Base-by-base conservation (phyloP, 2,113 vertebrate genomes). In the Trinectes maculatus region DNA sequence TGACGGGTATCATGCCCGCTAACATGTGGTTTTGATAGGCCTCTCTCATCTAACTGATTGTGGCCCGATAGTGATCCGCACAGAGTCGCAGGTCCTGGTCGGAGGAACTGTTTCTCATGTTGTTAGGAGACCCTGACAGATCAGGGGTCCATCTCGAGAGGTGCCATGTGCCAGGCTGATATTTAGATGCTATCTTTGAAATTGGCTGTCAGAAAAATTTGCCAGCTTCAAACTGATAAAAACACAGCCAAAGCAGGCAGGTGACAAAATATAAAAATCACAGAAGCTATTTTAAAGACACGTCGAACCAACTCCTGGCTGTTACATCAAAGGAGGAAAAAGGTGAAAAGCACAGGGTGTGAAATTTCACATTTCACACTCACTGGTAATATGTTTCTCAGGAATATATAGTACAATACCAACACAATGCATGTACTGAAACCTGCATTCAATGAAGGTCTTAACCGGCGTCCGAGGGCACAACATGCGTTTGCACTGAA, bases 151-250 rank as follows among this genome's bases (percentile, higher is more conserved):
- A 36, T 74, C 79, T 76, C 39, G 31, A 64, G 54, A 74, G 57
- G 74, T 49, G 73, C 31, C 73, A 71, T 24, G 46, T 1, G 44
- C 55, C 52, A 8, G 37, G 49, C 66, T 58, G 55, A 76, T 84
- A 82, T 42, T 59, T 42, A 84, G 84, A 84, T 82, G 76, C 68
- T 83, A 87, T 83, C 86, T 85, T 70, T 67, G 59, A 85, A 89
- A 89, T 84, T 79, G 74, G 68, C 28, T 83, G 83, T 77, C 74
- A 79, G 40, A 73, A 64, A 75, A 70, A 84, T 74, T 70, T 67
- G 65, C 31, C 80, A 66, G 58, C 63, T 62, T 67, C 39, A 59
- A 60, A 37, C 52, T 74, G 75, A 81, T 83, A 74, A 67, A 83
- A 70, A 72, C 36, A 68, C 22, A 39, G 53, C n/a, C 49, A 40